A percentile compares a stretch with the other conserved stretches of the same genome.
Conservation (phyloP, 2,113 vertebrate species). For the Chaenogobius annularis region DNA sequence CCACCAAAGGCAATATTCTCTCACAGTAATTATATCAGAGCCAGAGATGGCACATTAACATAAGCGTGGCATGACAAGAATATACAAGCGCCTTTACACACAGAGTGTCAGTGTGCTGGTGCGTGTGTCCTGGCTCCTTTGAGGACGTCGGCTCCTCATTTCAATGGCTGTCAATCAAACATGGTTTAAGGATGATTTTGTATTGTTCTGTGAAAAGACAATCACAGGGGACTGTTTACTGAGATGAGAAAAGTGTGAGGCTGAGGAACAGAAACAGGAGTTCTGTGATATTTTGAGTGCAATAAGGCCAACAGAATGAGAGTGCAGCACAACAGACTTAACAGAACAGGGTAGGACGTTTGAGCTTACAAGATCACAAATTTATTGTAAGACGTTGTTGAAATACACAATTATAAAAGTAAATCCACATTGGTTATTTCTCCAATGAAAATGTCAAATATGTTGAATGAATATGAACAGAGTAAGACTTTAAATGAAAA, state of each 20-base stretch:
- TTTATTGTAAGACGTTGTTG: background rate
- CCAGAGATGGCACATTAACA: constrained; percentile 75
- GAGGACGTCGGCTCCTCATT: constrained; percentile 66
- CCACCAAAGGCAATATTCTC: constrained; percentile 73
- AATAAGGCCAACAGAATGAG: background rate
- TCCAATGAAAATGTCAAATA: background rate
- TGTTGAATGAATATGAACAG: background rate
- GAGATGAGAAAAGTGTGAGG: constrained; percentile 35
- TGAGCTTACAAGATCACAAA: background rate
- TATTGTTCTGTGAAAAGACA: constrained; percentile 18
- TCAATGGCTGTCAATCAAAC: constrained; percentile 73
- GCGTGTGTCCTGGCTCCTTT: constrained; percentile 64
- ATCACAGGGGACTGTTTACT: constrained; percentile 49
- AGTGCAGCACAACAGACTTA: background rate
- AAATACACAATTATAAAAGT: background rate
- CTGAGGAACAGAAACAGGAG: constrained; percentile 11
- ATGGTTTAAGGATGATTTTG: constrained; percentile 24
- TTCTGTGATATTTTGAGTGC: constrained; percentile 25
- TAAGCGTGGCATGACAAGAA: constrained; percentile 73
- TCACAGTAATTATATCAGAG: constrained; percentile 77
- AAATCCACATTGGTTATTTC: background rate
- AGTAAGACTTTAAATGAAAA: background rate
- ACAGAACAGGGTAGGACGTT: background rate
- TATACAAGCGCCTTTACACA: constrained; percentile 66
- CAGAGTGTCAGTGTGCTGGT: constrained; percentile 49